Evolutionary conservation across 2,113 vertebrate genomes (phyloP).

Genomic region (Suncus etruscus): DNA sequence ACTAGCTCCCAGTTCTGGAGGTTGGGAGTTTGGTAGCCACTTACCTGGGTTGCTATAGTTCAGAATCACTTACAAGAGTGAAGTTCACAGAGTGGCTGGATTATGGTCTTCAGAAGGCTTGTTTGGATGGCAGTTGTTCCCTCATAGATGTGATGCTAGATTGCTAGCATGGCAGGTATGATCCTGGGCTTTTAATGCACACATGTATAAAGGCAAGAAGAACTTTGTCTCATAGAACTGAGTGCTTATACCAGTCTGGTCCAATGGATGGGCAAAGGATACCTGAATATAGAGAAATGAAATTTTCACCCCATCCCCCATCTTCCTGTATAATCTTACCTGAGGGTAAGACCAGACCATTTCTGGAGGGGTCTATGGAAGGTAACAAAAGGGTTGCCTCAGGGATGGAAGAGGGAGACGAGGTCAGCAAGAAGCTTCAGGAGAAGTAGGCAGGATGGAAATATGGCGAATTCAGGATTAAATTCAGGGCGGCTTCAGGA

Average conservation of each 20-base stretch:
- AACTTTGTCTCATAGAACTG: background rate
- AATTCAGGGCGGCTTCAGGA: too few relatives aligned
- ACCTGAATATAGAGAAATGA: conserved; percentile 9
- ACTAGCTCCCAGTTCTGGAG: background rate
- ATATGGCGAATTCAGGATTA: too few relatives aligned
- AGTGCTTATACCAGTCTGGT: background rate
- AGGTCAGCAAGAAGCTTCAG: too few relatives aligned
- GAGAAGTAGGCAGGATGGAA: too few relatives aligned
- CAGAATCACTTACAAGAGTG: background rate
- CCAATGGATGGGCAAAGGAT: background rate
- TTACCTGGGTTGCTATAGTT: background rate
- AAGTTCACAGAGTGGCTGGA: background rate
- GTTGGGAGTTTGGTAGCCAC: background rate
- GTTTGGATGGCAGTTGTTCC: background rate
- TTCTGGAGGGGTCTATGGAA: too few relatives aligned
- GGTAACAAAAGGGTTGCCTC: too few relatives aligned
- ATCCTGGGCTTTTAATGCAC: conserved; percentile 45
- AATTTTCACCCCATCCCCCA: too few relatives aligned
- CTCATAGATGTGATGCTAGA: background rate
- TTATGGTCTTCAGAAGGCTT: background rate
- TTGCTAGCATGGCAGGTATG: too few relatives aligned
- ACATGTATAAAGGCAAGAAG: conserved; percentile 44
- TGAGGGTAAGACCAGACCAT: too few relatives aligned
- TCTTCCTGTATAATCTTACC: too few relatives aligned
- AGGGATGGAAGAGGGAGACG: too few relatives aligned